Base-by-base conservation (phyloP, 2,113 vertebrate species). In the Amphiprion ocellaris region DNA sequence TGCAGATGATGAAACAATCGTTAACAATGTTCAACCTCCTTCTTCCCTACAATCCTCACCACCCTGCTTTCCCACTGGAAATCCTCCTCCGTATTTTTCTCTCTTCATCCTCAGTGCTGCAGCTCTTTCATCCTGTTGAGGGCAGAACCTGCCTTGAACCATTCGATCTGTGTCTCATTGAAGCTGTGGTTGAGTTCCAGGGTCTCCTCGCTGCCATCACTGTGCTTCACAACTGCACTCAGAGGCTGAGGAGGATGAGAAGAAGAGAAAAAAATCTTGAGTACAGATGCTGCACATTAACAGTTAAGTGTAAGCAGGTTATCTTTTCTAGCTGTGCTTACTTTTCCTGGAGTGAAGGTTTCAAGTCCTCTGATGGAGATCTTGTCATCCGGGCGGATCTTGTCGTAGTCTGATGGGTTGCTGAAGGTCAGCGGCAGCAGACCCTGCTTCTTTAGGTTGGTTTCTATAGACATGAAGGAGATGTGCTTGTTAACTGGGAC, bases 71-170 rank as follows among this genome's bases (percentile, higher is more conserved):
- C 64, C 68, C 59, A 14, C 41, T 60, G 21, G 49, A 77, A 11
- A 63, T 66, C 74, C 55, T 52, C 46, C 16, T 66, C 50, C 16
- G n/a, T 15, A 1, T 15, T 54, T 17, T 53, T 6, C 47, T 54
- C 33, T 54, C 26, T 1, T 9, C 23, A 0, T 21, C 53, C 28
- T 86, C 62, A 82, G 1, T 90, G 14, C 93, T 97, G 96, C 79
- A 99, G 90, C 82, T 94, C 92, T 92, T 99, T 99, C 98, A 99
- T 99, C 89, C 97, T 96, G 96, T 99, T 99, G 53, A 99, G 97
- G 24, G 98, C 98, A 0, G 97, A 99, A 82, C 98, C 98, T 0
- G 98, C 97, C 8, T 94, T 92, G 93, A 99, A 99, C 98, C 98
- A 99, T 77, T 97, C 95, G 0, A 99, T 98, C 95, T 99, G 98